Base-by-base conservation (phyloP, 2,113 vertebrate species). In the Crocuta crocuta region DNA sequence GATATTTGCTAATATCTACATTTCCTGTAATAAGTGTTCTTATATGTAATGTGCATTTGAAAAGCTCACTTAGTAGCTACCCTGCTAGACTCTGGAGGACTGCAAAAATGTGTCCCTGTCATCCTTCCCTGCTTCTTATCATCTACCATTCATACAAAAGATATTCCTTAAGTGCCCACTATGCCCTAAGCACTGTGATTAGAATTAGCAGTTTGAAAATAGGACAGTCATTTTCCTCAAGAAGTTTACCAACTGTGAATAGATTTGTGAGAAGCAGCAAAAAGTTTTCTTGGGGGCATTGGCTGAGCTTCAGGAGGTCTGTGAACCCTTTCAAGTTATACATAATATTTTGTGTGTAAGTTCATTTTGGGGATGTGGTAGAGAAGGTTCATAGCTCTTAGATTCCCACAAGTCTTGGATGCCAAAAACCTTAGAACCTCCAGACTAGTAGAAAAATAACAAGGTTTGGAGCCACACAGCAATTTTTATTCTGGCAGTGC, bases 21-120 rank as follows among this genome's bases (percentile, higher is more conserved):
- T 92, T 94, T 95, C 65, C 63, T 91, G 6, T 87, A 79, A 39
- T 85, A 91, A 89, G 39, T 89, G 10, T 86, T 93, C 94, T 94
- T 48, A 76, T 61, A 61, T 61, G 4, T 76, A 80, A 66, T 80
- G 10, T 74, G 9, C 19, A 93, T 92, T 89, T 92, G 26, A 86
- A 84, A 96, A 81, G 1, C 21, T 89, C 23, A 81, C 94, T 89
- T 50, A 96, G 31, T 92, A 65, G 39, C 43, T 88, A 43, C 19
- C 7, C n/a, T 89, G 50, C 33, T 80, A 63, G 11, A 3, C 53
- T 86, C 45, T 85, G 48, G 89, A 86, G 87, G 45, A 82, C 68
- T 65, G 70, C 55, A 95, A 6, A 96, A 92, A 81, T 65, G 26
- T 48, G 28, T 88, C 2, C 55, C 21, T 92, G 28, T 93, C 63